phyloP scores from a whole-genome alignment of 2,113 vertebrate species.

The Thamnaconus septentrionalis region DNA sequence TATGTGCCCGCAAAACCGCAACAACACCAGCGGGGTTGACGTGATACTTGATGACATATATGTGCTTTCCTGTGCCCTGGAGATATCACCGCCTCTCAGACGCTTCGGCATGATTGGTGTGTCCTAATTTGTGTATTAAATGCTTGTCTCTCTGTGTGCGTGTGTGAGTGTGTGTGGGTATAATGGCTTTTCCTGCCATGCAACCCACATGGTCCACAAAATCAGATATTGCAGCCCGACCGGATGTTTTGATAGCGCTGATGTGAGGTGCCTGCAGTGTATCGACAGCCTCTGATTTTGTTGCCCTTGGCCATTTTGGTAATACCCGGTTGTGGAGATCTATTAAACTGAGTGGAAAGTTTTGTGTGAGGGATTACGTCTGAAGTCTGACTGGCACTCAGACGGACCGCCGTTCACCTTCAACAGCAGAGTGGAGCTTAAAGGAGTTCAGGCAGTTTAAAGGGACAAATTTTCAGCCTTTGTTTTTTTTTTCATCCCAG shows the following conservation, averaged over 20 bases:
- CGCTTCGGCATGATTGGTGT: constrained; percentile 11
- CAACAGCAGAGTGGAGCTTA: too few species aligned
- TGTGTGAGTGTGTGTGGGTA: constrained; percentile 3
- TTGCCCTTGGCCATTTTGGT: constrained; percentile 16
- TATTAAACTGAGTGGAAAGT: constrained; percentile 24
- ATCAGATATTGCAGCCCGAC: constrained; percentile 32
- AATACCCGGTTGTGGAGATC: constrained; percentile 15
- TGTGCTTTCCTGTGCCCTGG: constrained; percentile 28
- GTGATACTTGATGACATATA: constrained; percentile 38
- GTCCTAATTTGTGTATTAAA: constrained; percentile 12
- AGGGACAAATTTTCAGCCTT: too few species aligned
- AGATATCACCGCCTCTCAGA: constrained; percentile 20
- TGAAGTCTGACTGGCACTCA: background rate
- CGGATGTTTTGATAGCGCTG: constrained; percentile 18
- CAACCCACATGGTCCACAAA: constrained; percentile 38
- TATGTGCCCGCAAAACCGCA: background rate
- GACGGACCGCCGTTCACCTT: too few species aligned
- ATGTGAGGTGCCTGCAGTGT: constrained; percentile 30
- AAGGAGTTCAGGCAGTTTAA: too few species aligned
- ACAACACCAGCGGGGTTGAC: constrained; percentile 18
- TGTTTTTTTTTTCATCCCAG: too few species aligned
- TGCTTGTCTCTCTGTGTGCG: background rate
- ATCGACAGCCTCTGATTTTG: constrained; percentile 24
- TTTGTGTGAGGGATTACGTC: background rate
- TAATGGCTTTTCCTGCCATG: too few species aligned